phyloP scores from a whole-genome alignment of 2,888 invertebrate species.

The Mythimna impura region DNA sequence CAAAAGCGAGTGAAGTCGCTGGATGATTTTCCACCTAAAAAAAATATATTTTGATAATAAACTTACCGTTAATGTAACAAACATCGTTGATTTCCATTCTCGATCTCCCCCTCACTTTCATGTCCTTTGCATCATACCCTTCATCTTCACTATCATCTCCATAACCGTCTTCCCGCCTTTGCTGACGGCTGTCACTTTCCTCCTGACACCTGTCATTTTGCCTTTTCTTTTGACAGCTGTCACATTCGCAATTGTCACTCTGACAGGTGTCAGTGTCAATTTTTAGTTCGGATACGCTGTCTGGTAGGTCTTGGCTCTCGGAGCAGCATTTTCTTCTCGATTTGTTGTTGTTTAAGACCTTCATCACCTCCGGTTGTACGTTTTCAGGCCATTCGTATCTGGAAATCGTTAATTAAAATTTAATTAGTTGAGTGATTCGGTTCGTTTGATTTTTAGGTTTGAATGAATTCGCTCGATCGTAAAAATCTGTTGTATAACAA shows the following conservation, averaged over 20 bases:
- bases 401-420: constrained; percentile 52
- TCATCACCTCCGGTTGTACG: constrained; percentile 83
- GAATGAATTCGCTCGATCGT: background rate
- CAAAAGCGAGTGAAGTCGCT: too few relatives aligned
- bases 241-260: constrained; percentile 52
- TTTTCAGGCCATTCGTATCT: constrained; percentile 95
- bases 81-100: constrained; percentile 94
- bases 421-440: constrained; percentile 26
- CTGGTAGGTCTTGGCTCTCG: constrained; percentile 67
- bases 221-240: constrained; percentile 26
- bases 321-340: constrained; percentile 72
- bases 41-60: background rate
- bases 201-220: constrained; percentile 42
- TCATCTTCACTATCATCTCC: constrained; percentile 56
- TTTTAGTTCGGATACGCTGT: constrained; percentile 44
- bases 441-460: background rate
- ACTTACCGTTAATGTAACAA: constrained; percentile 98
- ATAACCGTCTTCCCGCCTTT: constrained; percentile 43
- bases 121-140: constrained; percentile 83
- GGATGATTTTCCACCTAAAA: too few relatives aligned
- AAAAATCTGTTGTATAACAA: constrained; percentile 1
- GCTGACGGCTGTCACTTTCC: constrained; percentile 59
- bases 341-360: constrained; percentile 75
- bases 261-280: constrained; percentile 50
- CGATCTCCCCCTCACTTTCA: constrained; percentile 92